phyloP scores from a whole-genome alignment of 2,888 invertebrate genomes.

The Nebria brevicollis region DNA sequence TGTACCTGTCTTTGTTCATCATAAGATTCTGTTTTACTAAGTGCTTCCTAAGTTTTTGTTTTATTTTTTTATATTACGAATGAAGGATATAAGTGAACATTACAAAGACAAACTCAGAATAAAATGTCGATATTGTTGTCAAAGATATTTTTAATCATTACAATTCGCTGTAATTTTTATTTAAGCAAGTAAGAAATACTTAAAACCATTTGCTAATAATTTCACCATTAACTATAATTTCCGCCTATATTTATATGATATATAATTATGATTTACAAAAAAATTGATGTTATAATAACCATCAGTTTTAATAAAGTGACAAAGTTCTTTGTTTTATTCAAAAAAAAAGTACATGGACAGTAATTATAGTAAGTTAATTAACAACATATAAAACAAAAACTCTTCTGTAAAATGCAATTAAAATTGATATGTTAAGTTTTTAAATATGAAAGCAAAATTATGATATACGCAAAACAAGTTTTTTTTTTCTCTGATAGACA shows the following conservation, averaged over 20 bases:
- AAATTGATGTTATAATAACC: no score
- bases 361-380: neutral
- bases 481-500: constrained; percentile 8
- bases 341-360: neutral
- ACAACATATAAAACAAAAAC: neutral
- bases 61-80: neutral
- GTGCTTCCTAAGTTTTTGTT: neutral
- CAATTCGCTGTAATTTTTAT: no score
- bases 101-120: no score
- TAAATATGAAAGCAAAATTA: neutral
- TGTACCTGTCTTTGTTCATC: neutral
- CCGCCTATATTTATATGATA: neutral
- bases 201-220: no score
- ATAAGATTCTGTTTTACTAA: neutral
- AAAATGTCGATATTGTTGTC: no score
- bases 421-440: constrained; percentile 1
- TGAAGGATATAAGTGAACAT: no score
- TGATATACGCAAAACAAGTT: neutral
- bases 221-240: neutral
- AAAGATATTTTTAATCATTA: no score
- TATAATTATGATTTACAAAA: neutral
- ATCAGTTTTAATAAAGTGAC: neutral
- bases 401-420: neutral
- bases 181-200: no score
- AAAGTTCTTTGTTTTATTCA: neutral